Percentiles rank a stretch among this genome's conserved stretches.
phyloP scores from a whole-genome alignment of 2,888 invertebrate genomes.

The Parasteatoda lunata region DNA sequence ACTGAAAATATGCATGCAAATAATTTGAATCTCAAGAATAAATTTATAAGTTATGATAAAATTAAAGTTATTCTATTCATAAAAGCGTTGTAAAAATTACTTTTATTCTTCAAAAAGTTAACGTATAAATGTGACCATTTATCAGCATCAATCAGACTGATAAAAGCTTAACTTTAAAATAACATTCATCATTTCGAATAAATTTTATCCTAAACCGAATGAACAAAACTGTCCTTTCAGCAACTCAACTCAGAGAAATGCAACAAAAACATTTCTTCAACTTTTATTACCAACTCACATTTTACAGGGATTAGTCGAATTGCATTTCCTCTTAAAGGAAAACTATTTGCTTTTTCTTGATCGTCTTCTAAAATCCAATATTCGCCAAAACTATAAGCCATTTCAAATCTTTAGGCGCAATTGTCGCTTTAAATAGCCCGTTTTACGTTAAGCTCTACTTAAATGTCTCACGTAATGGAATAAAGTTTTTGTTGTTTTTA shows the following conservation, averaged over 20 bases:
- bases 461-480: constrained; percentile 26
- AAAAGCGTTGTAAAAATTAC: too few species aligned
- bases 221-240: neutral
- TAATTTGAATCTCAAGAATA: too few species aligned
- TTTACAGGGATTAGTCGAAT: constrained; percentile 1
- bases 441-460: constrained; percentile 34
- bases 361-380: constrained; percentile 38
- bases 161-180: too few species aligned
- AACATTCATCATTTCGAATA: too few species aligned
- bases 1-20: too few species aligned
- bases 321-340: constrained; percentile 2
- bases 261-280: constrained; percentile 1
- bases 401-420: constrained; percentile 11
- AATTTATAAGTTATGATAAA: too few species aligned
- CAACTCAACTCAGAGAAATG: neutral
- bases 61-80: too few species aligned
- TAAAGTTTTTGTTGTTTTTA: constrained; percentile 21
- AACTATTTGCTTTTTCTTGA: neutral
- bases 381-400: constrained; percentile 23
- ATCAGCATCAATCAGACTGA: too few species aligned
- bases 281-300: constrained; percentile 1
- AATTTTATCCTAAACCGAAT: too few species aligned
- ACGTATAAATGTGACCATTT: too few species aligned
- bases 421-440: constrained; percentile 16
- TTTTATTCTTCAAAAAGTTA: too few species aligned